Conservation (phyloP, 2,888 invertebrate genomes). For the Podotricha telesiphe region DNA sequence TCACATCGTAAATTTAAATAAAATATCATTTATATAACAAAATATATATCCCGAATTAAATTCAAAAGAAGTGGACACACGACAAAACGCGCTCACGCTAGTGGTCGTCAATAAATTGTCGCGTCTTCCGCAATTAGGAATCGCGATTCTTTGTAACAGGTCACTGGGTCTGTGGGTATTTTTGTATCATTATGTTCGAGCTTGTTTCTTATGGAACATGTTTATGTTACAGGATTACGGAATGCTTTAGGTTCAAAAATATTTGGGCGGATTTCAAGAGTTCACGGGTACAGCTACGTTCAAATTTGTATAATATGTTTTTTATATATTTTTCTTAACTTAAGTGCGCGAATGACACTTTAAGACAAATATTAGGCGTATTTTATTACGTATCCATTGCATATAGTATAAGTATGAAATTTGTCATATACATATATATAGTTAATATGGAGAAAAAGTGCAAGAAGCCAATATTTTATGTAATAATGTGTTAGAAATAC, state of each 20-base stretch:
- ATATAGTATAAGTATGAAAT: too few species aligned
- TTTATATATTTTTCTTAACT: too few species aligned
- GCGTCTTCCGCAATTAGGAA: conserved; percentile 44
- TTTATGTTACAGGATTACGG: not conserved
- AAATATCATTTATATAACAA: not conserved
- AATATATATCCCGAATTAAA: conserved; percentile 1
- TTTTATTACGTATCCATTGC: too few species aligned
- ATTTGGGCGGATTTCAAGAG: not conserved
- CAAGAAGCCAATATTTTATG: too few species aligned
- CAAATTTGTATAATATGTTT: too few species aligned
- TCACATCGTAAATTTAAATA: too few species aligned
- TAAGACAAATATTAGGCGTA: too few species aligned
- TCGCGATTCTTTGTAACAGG: conserved; percentile 37
- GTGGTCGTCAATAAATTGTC: conserved; percentile 43
- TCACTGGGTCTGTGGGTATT: conserved; percentile 41
- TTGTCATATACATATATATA: too few species aligned
- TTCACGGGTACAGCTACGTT: too few species aligned
- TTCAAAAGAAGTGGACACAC: conserved; percentile 26
- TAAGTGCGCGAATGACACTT: too few species aligned
- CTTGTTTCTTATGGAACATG: not conserved
- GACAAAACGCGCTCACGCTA: conserved; percentile 31
- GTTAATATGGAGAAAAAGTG: too few species aligned
- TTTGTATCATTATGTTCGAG: conserved; percentile 15
- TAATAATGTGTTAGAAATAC: too few species aligned
- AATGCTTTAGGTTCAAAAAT: not conserved